These are phyloP conservation scores for Chanos chanos DNA, from an alignment of 2,797 vertebrate genomes.

Conservation along the genomic window DNA sequence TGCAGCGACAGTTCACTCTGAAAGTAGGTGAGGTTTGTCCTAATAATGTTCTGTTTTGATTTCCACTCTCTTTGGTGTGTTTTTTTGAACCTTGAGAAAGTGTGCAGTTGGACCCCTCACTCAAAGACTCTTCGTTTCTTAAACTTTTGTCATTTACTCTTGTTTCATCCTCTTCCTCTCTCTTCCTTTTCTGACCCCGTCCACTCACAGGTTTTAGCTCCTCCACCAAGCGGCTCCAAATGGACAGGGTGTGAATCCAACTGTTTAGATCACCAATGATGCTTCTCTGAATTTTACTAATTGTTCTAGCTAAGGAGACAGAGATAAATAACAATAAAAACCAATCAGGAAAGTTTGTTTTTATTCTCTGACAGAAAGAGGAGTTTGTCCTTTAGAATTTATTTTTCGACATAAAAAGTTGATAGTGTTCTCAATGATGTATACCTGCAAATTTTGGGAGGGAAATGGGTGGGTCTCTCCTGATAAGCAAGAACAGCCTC, in stretches of 20 bases:
- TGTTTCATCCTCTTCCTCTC: slow-evolving; percentile 25
- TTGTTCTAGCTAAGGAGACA: slow-evolving; percentile 53
- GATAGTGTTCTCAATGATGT: too few relatives aligned
- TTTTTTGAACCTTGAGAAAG: not conserved
- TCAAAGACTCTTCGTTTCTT: not conserved
- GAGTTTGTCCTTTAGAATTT: too few relatives aligned
- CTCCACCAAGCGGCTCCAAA: slow-evolving; percentile 70
- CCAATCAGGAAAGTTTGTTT: not conserved
- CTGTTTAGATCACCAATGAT: slow-evolving; percentile 61
- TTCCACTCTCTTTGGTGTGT: not conserved
- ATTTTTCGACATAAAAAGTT: too few relatives aligned
- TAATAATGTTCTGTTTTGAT: not conserved
- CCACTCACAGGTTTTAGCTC: slow-evolving; percentile 39
- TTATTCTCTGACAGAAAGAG: too few relatives aligned
- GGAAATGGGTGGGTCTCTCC: slow-evolving; percentile 61
- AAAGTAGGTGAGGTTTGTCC: slow-evolving; percentile 59
- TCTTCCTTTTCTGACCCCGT: slow-evolving; percentile 39
- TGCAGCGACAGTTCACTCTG: slow-evolving; percentile 87
- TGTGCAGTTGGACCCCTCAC: not conserved
- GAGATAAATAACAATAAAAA: not conserved
- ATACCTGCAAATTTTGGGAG: slow-evolving; percentile 65
- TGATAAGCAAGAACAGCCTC: slow-evolving; percentile 82
- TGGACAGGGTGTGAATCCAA: slow-evolving; percentile 68
- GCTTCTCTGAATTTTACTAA: slow-evolving; percentile 66
- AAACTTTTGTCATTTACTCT: not conserved